Percentiles rank a stretch among this genome's conserved stretches.
Evolutionary conservation across 2,797 vertebrate species (phyloP).

Genomic region (Gymnopithys bicolor): DNA sequence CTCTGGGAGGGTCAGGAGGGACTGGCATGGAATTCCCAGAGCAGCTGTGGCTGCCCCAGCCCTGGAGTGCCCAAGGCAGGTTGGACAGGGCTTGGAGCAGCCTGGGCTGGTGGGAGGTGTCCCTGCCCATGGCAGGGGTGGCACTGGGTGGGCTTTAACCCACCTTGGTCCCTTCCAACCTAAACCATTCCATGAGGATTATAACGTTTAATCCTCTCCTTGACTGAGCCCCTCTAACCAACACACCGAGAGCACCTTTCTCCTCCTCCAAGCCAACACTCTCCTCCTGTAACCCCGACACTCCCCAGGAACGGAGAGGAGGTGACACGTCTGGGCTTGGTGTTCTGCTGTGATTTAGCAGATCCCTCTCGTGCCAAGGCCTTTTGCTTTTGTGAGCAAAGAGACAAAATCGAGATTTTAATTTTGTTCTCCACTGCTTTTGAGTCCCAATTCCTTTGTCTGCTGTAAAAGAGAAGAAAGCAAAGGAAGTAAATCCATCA

Average conservation of each 20-base stretch:
- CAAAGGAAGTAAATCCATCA: conserved; percentile 34
- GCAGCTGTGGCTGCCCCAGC: not conserved
- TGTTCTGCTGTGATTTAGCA: not conserved
- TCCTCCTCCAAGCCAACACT: not conserved
- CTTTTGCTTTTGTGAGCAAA: not conserved
- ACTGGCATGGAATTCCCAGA: not conserved
- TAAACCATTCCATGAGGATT: not conserved
- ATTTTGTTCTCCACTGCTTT: not conserved
- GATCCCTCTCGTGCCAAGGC: not conserved
- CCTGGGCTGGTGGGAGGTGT: not conserved
- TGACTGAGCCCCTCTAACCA: not conserved
- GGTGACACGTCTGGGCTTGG: not conserved
- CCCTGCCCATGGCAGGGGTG: not conserved
- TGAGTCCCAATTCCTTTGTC: not conserved
- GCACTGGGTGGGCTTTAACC: not conserved
- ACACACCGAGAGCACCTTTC: not conserved
- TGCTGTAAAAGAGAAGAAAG: conserved; percentile 18
- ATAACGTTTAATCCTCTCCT: not conserved
- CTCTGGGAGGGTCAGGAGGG: rapidly evolving
- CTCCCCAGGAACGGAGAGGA: not conserved
- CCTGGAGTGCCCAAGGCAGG: not conserved
- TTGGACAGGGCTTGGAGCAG: not conserved
- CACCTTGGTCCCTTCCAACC: not conserved
- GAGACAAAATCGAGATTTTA: not conserved
- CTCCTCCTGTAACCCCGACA: not conserved